phyloP scores from a whole-genome alignment of 2,797 vertebrate genomes.

The Coluber constrictor region DNA sequence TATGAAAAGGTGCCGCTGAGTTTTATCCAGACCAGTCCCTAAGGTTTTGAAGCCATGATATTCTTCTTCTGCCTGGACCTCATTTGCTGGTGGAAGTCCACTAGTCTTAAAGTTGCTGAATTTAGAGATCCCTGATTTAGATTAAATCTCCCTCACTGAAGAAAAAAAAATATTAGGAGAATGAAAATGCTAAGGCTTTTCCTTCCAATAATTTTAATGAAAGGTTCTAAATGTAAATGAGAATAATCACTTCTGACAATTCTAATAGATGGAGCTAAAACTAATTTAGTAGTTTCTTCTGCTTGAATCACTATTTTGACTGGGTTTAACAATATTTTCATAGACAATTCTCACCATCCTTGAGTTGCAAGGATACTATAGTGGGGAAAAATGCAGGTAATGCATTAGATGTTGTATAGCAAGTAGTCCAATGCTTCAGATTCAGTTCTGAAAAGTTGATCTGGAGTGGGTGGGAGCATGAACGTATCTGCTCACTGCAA shows the following conservation, averaged over 20 bases:
- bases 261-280: neutral
- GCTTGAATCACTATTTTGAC: neutral
- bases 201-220: no score
- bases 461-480: neutral
- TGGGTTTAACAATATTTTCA: neutral
- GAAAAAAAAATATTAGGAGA: neutral
- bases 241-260: neutral
- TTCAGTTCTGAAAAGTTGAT: neutral
- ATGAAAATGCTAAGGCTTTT: neutral
- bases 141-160: neutral
- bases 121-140: neutral
- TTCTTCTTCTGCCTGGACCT: no score
- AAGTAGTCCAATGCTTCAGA: neutral
- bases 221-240: neutral
- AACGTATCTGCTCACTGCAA: neutral
- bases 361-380: neutral
- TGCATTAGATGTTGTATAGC: neutral
- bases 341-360: neutral
- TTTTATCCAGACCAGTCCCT: no score
- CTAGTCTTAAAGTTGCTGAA: no score
- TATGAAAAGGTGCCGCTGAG: no score
- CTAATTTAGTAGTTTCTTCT: neutral
- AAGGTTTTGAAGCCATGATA: no score
- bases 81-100: no score
- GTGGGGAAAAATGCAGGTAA: accelerated